Conservation (phyloP, 2,888 invertebrate genomes). For the Apamea monoglypha region DNA sequence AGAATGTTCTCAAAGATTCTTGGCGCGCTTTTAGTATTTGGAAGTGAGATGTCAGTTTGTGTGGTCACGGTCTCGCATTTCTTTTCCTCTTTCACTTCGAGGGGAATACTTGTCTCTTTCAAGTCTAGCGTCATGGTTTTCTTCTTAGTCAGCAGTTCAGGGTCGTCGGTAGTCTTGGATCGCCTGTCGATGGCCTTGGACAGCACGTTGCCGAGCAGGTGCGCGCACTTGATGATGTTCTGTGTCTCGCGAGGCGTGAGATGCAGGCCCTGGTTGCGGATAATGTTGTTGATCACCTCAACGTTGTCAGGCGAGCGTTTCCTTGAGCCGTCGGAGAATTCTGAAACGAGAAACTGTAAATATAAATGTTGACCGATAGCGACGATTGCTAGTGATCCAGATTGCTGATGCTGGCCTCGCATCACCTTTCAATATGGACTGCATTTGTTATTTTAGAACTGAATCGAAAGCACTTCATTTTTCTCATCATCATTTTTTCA, state of each 20-base stretch:
- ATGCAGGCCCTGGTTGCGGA: slow-evolving; percentile 81
- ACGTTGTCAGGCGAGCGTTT: slow-evolving; percentile 81
- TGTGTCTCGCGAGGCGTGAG: slow-evolving; percentile 84
- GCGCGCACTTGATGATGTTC: slow-evolving; percentile 86
- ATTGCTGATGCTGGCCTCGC: too few species aligned
- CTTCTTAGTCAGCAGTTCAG: slow-evolving; percentile 73
- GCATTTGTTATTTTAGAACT: neutral
- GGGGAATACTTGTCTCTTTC: slow-evolving; percentile 80
- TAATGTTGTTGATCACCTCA: slow-evolving; percentile 78
- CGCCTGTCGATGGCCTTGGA: slow-evolving; percentile 83
- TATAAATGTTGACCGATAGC: neutral
- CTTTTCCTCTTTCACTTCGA: slow-evolving; percentile 75
- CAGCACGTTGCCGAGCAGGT: slow-evolving; percentile 82
- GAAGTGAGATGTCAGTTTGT: slow-evolving; percentile 87
- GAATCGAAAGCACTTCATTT: neutral
- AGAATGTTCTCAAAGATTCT: slow-evolving; percentile 87
- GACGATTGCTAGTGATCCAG: neutral
- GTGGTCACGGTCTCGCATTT: slow-evolving; percentile 82
- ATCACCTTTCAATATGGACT: neutral
- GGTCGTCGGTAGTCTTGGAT: slow-evolving; percentile 68
- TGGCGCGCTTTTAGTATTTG: slow-evolving; percentile 88
- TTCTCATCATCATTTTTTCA: neutral
- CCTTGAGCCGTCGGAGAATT: slow-evolving; percentile 78
- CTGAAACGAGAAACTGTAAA: slow-evolving; percentile 68
- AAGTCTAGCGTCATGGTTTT: slow-evolving; percentile 81